Percentiles rank a stretch among this genome's conserved stretches.
These are phyloP conservation scores for Carapus acus DNA, from an alignment of 2,797 vertebrate species.

Conservation along the genomic window DNA sequence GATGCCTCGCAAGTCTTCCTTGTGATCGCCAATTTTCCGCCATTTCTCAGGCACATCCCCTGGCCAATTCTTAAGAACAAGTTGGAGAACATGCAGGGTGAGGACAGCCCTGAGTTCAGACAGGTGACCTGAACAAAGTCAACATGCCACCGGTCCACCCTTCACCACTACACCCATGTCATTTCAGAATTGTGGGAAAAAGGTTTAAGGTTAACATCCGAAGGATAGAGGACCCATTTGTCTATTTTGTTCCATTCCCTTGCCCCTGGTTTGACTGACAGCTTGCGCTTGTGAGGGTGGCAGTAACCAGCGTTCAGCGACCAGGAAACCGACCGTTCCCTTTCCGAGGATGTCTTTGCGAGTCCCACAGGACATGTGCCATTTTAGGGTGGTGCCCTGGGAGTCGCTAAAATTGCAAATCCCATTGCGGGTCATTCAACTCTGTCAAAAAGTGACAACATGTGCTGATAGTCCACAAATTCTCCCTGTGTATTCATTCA, in stretches of 20 bases:
- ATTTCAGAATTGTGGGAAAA: conserved; percentile 59
- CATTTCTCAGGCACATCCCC: conserved; percentile 67
- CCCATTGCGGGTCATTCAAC: conserved; percentile 35
- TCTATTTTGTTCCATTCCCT: conserved; percentile 63
- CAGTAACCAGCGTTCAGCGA: conserved; percentile 41
- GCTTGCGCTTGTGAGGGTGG: conserved; percentile 46
- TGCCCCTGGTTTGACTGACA: conserved; percentile 56
- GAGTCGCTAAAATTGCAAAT: conserved; percentile 47
- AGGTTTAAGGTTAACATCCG: conserved; percentile 46
- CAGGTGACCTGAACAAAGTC: conserved; percentile 71
- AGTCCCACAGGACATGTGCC: conserved; percentile 48
- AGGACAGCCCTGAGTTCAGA: conserved; percentile 56
- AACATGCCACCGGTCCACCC: conserved; percentile 37
- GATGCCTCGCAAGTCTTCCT: conserved; percentile 75
- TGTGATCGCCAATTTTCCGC: conserved; percentile 76
- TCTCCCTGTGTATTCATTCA: not conserved
- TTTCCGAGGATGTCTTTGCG: conserved; percentile 56
- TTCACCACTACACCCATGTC: conserved; percentile 39
- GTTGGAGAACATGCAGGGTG: conserved; percentile 54
- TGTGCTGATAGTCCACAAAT: not conserved
- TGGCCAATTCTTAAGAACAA: conserved; percentile 50
- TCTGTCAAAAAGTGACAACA: not conserved
- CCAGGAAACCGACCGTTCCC: conserved; percentile 67
- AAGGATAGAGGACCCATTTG: conserved; percentile 34
- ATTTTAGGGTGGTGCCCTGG: conserved; percentile 51